Evolutionary conservation across 2,797 vertebrate genomes (phyloP), one percentile per base, ranked within the genome.

Genomic region (Yasuhikotakia modesta): DNA sequence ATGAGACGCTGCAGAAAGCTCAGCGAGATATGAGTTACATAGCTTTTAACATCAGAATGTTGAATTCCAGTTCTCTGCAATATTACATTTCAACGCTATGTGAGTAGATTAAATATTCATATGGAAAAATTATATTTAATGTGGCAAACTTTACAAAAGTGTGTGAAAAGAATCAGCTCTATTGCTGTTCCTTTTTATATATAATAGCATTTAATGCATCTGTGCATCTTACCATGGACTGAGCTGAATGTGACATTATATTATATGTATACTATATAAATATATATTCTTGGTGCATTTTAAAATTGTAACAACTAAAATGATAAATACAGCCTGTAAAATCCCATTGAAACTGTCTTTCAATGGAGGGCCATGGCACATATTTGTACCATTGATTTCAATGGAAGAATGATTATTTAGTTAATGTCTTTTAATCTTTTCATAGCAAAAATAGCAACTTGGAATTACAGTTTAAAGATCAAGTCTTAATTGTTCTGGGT

Each of bases 51-150:
- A 85, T 48, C 73, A 79, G 45, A 76, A 70, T 78, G 53, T 76
- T 68, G 58, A 81, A 81, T 77, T 83, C 79, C 74, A 76, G 77
- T 48, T 4, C 70, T 77, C 52, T 83, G 84, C 73, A 85, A 81
- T 85, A 82, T 85, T 85, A 68, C 74, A 83, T 80, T 63, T 63
- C 65, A 68, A 72, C 45, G 53, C 64, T 21, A 60, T 63, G 74
- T 69, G 65, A 73, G 73, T 39, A 39, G 32, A 81, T 85, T 64
- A 81, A 84, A 83, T 83, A 79, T 86, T 84, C 43, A 87, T 85
- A 35, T 35, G 46, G 52, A 65, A 85, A 84, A 82, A 82, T 83
- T 30, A 58, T 63, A 79, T 81, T 76, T 84, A 87, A 87, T 84
- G 81, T 81, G 55, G 60, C 35, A 8, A 77, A 81, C 43, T 82